Conservation (phyloP, 2,888 invertebrate species). For the Plagodis pulveraria region DNA sequence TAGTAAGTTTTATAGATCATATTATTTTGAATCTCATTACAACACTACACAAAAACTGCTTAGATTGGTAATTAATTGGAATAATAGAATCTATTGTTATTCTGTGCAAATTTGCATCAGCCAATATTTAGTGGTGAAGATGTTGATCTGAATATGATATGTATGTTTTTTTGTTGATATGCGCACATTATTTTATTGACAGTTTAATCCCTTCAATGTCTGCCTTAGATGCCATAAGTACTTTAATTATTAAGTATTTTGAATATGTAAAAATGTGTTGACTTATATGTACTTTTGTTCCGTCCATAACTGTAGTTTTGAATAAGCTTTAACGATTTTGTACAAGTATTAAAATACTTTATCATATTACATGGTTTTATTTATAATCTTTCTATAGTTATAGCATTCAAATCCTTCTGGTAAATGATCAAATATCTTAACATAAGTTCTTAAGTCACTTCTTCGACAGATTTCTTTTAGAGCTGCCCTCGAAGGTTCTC, state of each 20-base stretch:
- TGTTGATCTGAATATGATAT: too few species aligned
- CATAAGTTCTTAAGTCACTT: slow-evolving; percentile 59
- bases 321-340: slow-evolving; percentile 33
- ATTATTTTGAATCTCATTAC: too few species aligned
- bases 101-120: too few species aligned
- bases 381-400: slow-evolving; percentile 48
- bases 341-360: slow-evolving; percentile 26
- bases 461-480: slow-evolving; percentile 65
- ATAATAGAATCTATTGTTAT: too few species aligned
- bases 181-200: too few species aligned
- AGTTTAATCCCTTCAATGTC: slow-evolving; percentile 7
- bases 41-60: too few species aligned
- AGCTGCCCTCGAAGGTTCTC: slow-evolving; percentile 50
- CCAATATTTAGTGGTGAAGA: too few species aligned
- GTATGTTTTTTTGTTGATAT: too few species aligned
- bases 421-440: slow-evolving; percentile 60
- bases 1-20: too few species aligned
- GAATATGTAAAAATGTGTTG: not conserved
- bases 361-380: slow-evolving; percentile 34
- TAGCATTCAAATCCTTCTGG: slow-evolving; percentile 70
- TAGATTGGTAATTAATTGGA: too few species aligned
- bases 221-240: slow-evolving; percentile 3
- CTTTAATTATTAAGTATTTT: not conserved
- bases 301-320: slow-evolving; percentile 24
- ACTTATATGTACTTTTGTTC: slow-evolving; percentile 8